Base-by-base conservation (phyloP, 2,113 vertebrate species). In the Paradoxurus hermaphroditus region DNA sequence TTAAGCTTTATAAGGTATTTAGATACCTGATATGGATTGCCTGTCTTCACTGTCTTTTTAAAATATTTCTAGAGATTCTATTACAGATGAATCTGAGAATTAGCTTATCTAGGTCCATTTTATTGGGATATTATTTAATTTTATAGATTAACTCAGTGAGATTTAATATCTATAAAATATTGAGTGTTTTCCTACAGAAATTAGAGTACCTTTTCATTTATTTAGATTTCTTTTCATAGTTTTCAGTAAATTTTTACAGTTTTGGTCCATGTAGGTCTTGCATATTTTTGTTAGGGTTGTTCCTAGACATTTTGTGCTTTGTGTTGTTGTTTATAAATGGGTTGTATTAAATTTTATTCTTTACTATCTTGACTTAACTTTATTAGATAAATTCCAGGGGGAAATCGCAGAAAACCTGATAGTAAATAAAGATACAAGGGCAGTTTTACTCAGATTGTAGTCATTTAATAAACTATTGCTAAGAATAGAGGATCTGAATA, bases 401-500 rank as follows among this genome's bases (percentile, higher is more conserved):
- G 1, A 39, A 73, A 13, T 7, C 15, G 7, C 34, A 67, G 7
- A 51, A 84, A 44, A 31, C 11, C 36, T 36, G 72, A 11, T 18
- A 82, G 65, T 53, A 94, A 93, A 87, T 85, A 51, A 81, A 95
- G 29, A n/a, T 11, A 65, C 49, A 77, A 70, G 4, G 25, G 56
- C 68, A 67, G 23, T 59, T 91, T 97, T 92, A 49, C 56, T 78
- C 34, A 88, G 70, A 62, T 27, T 51, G 9, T 41, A 68, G 46
- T 75, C 19, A 68, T 67, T 96, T 95, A 93, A 91, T 91, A 92
- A 94, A 63, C 70, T 73, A 63, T 83, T 94, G 68, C 82, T 87
- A 94, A 65, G 73, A 82, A 96, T 31, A 94, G 36, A 78, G 12
- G 63, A 89, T 96, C 91, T 95, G 88, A 94, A 93, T 93, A 97